A percentile compares a stretch with the other conserved stretches of the same genome.
Evolutionary conservation across 2,888 invertebrate genomes (phyloP).

Genomic region (Acleris sparsana): DNA sequence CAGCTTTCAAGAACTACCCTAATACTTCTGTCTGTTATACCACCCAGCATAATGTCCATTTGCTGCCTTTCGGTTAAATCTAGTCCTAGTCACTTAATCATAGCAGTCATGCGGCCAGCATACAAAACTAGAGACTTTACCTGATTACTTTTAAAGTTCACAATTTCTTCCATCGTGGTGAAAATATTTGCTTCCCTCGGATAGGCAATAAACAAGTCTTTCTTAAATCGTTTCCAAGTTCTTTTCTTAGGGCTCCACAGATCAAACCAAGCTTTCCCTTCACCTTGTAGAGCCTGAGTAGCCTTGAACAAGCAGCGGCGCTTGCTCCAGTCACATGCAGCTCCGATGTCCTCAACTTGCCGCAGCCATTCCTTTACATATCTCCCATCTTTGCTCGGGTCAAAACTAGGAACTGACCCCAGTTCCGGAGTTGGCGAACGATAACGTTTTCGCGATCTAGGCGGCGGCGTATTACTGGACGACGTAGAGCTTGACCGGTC

Average conservation of each 20-base stretch:
- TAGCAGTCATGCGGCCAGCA: not conserved
- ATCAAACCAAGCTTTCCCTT: constrained; percentile 1
- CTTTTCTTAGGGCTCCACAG: not conserved
- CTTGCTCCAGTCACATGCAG: constrained; percentile 1
- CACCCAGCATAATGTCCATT: not conserved
- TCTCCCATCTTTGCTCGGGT: not conserved
- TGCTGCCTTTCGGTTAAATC: too few relatives aligned
- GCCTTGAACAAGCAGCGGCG: not conserved
- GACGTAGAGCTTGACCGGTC: not conserved
- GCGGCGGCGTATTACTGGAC: not conserved
- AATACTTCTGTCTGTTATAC: not conserved
- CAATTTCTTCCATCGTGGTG: too few relatives aligned
- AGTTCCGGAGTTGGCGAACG: not conserved
- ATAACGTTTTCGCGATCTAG: not conserved
- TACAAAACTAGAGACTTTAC: too few relatives aligned
- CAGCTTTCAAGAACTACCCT: not conserved
- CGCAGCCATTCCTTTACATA: not conserved
- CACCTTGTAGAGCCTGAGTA: not conserved
- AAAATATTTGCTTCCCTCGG: too few relatives aligned
- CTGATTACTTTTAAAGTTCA: too few relatives aligned
- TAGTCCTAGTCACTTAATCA: too few relatives aligned
- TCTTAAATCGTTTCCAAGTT: not conserved
- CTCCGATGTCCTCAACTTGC: not conserved
- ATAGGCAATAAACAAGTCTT: not conserved
- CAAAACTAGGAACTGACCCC: not conserved